These are phyloP conservation scores for Rhimphoctona megacephalus DNA, from an alignment of 2,888 invertebrate species.

Conservation along the genomic window DNA sequence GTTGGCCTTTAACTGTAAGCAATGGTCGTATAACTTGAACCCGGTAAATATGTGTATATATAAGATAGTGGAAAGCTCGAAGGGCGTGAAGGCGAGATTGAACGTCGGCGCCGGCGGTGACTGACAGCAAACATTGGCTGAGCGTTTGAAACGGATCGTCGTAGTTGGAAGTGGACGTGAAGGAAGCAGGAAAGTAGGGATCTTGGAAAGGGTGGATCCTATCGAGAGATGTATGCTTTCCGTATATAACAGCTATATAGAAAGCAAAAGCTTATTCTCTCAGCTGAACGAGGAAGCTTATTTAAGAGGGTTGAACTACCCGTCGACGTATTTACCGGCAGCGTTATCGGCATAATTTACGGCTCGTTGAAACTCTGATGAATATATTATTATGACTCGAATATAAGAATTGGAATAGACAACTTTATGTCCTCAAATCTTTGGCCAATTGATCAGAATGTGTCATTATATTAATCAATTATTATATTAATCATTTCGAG, in stretches of 20 bases:
- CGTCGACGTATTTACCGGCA: constrained; percentile 29
- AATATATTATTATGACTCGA: constrained; percentile 30
- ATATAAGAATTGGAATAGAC: background rate
- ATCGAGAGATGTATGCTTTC: constrained; percentile 4
- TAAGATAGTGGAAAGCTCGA: constrained; percentile 26
- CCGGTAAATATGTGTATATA: constrained; percentile 50
- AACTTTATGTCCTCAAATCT: background rate
- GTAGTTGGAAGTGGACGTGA: background rate
- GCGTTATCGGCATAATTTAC: constrained; percentile 45
- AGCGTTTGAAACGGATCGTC: constrained; percentile 47
- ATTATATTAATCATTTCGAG: no score
- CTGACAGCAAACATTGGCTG: constrained; percentile 60
- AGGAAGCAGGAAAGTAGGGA: constrained; percentile 20
- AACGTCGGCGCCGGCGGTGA: constrained; percentile 50
- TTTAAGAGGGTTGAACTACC: constrained; percentile 38
- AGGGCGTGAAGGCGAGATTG: constrained; percentile 52
- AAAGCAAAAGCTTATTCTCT: constrained; percentile 51
- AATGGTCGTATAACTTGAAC: constrained; percentile 1
- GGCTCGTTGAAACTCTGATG: constrained; percentile 6
- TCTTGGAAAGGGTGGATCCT: constrained; percentile 3
- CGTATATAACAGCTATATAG: background rate
- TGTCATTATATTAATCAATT: background rate
- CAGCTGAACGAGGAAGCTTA: constrained; percentile 49
- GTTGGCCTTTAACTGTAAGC: constrained; percentile 4
- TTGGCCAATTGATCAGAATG: background rate